Conservation (phyloP, 2,888 invertebrate species). For the Hanleya hanleyi region DNA sequence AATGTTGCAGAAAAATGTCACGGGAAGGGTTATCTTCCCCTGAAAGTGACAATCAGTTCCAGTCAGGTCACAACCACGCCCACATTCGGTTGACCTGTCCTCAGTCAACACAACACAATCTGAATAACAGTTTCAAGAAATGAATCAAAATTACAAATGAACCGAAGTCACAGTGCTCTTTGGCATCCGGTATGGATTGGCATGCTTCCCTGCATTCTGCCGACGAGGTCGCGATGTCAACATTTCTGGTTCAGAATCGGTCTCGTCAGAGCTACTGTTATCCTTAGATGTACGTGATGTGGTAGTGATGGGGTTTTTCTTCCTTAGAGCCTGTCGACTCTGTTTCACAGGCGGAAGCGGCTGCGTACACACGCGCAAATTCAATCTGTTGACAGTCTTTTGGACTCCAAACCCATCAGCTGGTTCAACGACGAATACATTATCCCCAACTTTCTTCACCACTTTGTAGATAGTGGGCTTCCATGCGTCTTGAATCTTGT, state of each 20-base stretch:
- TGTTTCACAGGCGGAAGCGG: background rate
- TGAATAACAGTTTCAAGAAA: background rate
- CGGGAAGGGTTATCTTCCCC: too few species aligned
- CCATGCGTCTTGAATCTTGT: constrained; percentile 20
- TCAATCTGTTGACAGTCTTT: background rate
- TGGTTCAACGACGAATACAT: background rate
- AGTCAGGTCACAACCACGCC: background rate
- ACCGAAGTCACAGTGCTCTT: background rate
- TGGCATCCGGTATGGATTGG: background rate
- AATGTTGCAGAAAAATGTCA: too few species aligned
- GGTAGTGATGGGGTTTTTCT: too few species aligned
- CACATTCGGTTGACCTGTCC: background rate
- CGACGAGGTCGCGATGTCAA: background rate
- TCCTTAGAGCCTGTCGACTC: background rate
- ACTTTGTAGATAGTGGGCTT: background rate
- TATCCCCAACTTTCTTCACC: background rate
- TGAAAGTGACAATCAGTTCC: too few species aligned
- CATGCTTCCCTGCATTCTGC: background rate
- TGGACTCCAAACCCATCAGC: background rate
- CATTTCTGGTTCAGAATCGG: background rate
- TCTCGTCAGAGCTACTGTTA: background rate
- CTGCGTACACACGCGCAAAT: background rate
- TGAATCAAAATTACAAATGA: too few species aligned
- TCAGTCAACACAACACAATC: background rate
- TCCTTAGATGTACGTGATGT: too few species aligned